Evolutionary conservation across 2,888 invertebrate genomes (phyloP), one percentile per base, ranked within the genome.

Genomic region (Eupithecia dodoneata): DNA sequence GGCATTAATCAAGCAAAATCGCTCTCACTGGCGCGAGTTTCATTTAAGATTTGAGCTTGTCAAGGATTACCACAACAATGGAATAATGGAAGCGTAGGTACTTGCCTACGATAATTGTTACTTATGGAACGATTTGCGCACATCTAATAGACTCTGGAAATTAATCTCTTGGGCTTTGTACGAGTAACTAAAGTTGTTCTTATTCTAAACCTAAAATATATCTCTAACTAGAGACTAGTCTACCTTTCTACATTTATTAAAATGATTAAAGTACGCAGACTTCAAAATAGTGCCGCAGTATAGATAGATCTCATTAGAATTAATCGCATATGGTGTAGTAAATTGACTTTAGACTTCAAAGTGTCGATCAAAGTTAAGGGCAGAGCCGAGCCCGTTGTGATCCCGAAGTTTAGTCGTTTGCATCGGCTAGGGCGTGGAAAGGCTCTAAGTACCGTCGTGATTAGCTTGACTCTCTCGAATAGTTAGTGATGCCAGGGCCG

Each of bases 341-440:
- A 87, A 87, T 87, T 87, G 87, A 85, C 85, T 89, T 87, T 85
- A 86, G 89, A 89, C 90, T 92, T 92, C 89, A 88, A 91, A 93
- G 92, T 90, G 90, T 88, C 90, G 90, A 91, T 93, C 91, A 91
- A 93, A 92, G 91, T 92, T 90, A 89, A 87, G 87, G 89, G 90
- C 90, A 89, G 88, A 87, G 91, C 88, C 87, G 87, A 88, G 87
- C 87, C 87, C 88, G 89, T 92, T 90, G 90, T 88, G 89, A 90
- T 90, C 89, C 86, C 87, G 84, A 93, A 93, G 90, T 93, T 93
- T 92, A 86, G 90, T 93, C 91, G 92, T 94, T 93, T 93, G 91
- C 92, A 93, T 93, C 88, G 91, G 90, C 92, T 89, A 90, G 87
- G 90, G 88, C 89, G 88, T 86, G 87, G 87, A 89, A 92, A 91